Evolutionary conservation across 64 coral and sea anemone genomes (phyloP).

Genomic region (Anthopleura sola): DNA sequence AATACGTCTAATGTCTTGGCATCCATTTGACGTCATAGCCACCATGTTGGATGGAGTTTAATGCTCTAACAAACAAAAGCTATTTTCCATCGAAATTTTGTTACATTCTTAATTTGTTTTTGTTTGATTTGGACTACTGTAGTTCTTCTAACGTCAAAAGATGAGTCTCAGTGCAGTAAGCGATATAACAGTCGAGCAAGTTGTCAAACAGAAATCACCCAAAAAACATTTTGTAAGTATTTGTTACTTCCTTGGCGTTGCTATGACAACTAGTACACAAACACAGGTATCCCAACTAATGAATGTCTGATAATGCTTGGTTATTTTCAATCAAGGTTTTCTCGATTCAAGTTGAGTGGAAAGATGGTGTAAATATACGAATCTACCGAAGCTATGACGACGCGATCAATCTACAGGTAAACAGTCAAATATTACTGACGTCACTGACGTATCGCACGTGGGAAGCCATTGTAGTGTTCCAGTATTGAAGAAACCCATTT

Average conservation of each 20-base stretch:
- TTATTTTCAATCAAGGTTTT: slow-evolving; percentile 21
- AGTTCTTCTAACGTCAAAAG: neutral
- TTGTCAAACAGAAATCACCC: slow-evolving; percentile 30
- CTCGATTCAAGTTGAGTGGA: slow-evolving; percentile 49
- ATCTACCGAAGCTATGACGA: slow-evolving; percentile 46
- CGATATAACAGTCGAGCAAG: slow-evolving; percentile 37
- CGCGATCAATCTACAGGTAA: slow-evolving; percentile 38
- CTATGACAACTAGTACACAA: neutral
- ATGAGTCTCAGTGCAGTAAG: slow-evolving; percentile 43
- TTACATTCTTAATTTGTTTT: neutral
- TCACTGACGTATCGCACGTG: neutral
- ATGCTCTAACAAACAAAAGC: too few relatives aligned
- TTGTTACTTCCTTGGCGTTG: neutral
- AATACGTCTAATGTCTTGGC: too few relatives aligned
- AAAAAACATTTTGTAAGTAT: slow-evolving; percentile 45
- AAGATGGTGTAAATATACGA: slow-evolving; percentile 28
- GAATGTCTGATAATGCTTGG: too few relatives aligned
- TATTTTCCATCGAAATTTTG: too few relatives aligned
- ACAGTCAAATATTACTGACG: neutral
- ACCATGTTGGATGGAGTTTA: too few relatives aligned
- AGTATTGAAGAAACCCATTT: neutral
- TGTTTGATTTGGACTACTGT: neutral
- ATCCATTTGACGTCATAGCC: too few relatives aligned
- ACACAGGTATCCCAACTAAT: too few relatives aligned
- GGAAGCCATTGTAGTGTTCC: neutral